A percentile compares a stretch with the other conserved stretches of the same genome.
phyloP scores from a whole-genome alignment of 2,888 invertebrate species.

The Spisula subtruncata region DNA sequence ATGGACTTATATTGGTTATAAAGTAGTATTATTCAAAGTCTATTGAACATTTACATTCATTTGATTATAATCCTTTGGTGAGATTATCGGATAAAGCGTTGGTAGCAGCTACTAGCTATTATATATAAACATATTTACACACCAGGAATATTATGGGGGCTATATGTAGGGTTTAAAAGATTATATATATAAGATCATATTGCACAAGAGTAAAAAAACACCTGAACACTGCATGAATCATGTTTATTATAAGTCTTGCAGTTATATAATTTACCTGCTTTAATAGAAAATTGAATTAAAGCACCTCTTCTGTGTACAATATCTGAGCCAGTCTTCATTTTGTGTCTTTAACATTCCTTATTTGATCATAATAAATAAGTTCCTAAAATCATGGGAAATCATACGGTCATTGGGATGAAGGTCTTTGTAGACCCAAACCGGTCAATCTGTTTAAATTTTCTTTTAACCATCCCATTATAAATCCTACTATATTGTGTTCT shows the following conservation, averaged over 20 bases:
- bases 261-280: neutral
- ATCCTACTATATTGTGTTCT: too few species aligned
- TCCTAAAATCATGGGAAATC: neutral
- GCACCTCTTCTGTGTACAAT: neutral
- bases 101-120: neutral
- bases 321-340: neutral
- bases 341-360: neutral
- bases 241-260: neutral
- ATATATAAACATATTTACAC: conserved; percentile 7
- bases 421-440: too few species aligned
- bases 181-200: neutral
- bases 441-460: too few species aligned
- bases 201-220: neutral
- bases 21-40: neutral
- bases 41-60: neutral
- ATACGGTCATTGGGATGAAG: too few species aligned
- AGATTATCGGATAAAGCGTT: neutral
- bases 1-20: neutral
- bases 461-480: too few species aligned
- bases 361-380: neutral
- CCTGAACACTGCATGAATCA: neutral
- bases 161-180: conserved; percentile 6
- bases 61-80: neutral
- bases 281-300: neutral
- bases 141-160: neutral